phyloP scores from a whole-genome alignment of 2,113 vertebrate species.

The Phaethon lepturus region DNA sequence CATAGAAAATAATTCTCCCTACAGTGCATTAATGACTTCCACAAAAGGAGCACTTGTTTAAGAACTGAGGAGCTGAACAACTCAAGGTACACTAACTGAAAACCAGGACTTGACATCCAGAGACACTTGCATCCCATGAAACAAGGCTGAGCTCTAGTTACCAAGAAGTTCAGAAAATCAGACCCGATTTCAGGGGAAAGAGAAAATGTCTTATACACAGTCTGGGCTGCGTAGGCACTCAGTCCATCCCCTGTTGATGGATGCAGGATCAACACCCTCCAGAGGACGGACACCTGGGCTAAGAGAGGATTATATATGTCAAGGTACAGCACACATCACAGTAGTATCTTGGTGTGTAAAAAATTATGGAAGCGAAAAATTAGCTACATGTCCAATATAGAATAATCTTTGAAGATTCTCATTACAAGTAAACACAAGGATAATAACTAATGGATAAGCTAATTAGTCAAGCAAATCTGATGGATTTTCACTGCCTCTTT shows the following conservation, averaged over 20 bases:
- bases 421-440: slow-evolving; percentile 58
- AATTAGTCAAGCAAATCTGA: slow-evolving; percentile 63
- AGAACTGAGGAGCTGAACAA: neutral
- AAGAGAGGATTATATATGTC: neutral
- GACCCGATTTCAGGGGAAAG: neutral
- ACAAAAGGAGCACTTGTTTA: neutral
- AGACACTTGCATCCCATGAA: neutral
- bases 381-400: neutral
- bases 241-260: neutral
- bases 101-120: neutral
- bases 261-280: neutral
- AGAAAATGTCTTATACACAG: fast-evolving
- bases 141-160: neutral
- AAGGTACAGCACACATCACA: neutral
- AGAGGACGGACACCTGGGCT: neutral
- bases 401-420: slow-evolving; percentile 51
- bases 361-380: neutral
- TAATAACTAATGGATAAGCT: slow-evolving; percentile 48
- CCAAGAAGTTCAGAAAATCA: neutral
- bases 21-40: neutral
- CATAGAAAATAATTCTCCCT: neutral
- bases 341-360: neutral
- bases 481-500: slow-evolving; percentile 55
- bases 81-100: neutral
- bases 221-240: neutral